Percentiles rank a stretch among this genome's conserved stretches.
Conservation (phyloP, 2,113 vertebrate species). For the Pluvialis apricaria region DNA sequence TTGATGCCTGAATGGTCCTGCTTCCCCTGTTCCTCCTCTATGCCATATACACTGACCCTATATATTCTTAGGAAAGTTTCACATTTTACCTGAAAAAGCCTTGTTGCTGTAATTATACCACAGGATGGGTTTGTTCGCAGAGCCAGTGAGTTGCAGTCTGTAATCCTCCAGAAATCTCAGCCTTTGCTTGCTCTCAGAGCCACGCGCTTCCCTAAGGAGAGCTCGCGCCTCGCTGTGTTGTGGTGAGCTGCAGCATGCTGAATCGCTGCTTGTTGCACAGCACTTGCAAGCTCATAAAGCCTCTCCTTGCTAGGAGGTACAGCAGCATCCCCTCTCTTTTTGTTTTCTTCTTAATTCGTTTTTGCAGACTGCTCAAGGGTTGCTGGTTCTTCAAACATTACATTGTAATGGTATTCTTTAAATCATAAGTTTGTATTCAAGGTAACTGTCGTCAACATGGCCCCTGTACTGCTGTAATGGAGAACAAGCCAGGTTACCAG, state of each 20-base stretch:
- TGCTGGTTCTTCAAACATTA: background rate
- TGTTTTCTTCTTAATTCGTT: background rate
- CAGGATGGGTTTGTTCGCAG: background rate
- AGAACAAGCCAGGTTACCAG: background rate
- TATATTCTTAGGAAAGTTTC: background rate
- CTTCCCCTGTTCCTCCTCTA: background rate
- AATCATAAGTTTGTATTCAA: background rate
- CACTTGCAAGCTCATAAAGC: background rate
- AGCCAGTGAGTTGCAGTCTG: background rate
- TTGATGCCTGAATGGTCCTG: background rate
- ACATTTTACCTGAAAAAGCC: background rate
- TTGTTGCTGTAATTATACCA: too few species aligned
- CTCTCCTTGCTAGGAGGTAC: background rate
- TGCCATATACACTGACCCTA: background rate
- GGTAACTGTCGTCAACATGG: background rate
- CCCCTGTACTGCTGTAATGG: background rate
- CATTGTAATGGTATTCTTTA: background rate
- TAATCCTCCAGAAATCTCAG: background rate
- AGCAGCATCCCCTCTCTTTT: background rate
- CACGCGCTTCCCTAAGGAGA: background rate
- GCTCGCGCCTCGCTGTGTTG: background rate
- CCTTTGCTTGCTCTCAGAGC: background rate
- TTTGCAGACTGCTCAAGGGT: too few species aligned
- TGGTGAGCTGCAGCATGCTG: background rate
- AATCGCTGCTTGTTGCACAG: too few species aligned